These are phyloP conservation scores for Conopomorpha cramerella DNA, from an alignment of 1,140 invertebrate genomes.

Conservation along the genomic window DNA sequence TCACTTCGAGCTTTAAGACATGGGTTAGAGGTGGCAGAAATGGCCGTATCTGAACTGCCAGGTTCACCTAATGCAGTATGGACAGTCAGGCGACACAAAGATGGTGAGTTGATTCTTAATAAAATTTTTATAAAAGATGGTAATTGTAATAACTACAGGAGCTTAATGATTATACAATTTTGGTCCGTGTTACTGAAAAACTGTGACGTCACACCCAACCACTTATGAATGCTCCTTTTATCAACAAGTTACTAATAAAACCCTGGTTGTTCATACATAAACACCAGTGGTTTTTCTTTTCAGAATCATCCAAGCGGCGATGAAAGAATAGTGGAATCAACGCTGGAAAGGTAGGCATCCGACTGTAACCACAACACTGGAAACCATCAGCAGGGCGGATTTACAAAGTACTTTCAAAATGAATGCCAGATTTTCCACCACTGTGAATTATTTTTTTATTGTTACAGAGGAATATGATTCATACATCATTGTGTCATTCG, in stretches of 20 bases:
- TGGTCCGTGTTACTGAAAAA: slow-evolving; percentile 58
- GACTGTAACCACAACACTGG: too few relatives aligned
- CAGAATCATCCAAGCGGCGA: slow-evolving; percentile 51
- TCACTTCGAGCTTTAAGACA: slow-evolving; percentile 92
- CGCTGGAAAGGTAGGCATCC: slow-evolving; percentile 46
- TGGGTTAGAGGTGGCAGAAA: slow-evolving; percentile 97
- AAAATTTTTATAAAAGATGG: slow-evolving; percentile 1
- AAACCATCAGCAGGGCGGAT: too few relatives aligned
- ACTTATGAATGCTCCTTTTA: slow-evolving; percentile 54
- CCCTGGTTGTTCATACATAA: slow-evolving; percentile 62
- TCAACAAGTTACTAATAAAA: slow-evolving; percentile 61
- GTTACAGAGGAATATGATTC: slow-evolving; percentile 97
- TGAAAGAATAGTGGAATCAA: slow-evolving; percentile 36
- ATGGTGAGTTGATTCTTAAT: slow-evolving; percentile 72
- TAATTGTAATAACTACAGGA: slow-evolving; percentile 16
- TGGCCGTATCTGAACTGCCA: slow-evolving; percentile 98
- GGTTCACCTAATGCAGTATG: slow-evolving; percentile 99
- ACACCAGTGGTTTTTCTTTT: slow-evolving; percentile 65
- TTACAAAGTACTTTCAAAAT: too few relatives aligned
- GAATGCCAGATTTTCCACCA: too few relatives aligned
- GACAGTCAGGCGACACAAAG: slow-evolving; percentile 95
- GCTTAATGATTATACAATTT: slow-evolving; percentile 48
- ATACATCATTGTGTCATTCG: slow-evolving; percentile 99
- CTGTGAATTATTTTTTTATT: slow-evolving; percentile 64
- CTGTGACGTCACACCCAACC: slow-evolving; percentile 47